Percentiles rank a stretch among this genome's conserved stretches.
phyloP scores from a whole-genome alignment of 2,888 invertebrate species.

The Augiades crinisus region DNA sequence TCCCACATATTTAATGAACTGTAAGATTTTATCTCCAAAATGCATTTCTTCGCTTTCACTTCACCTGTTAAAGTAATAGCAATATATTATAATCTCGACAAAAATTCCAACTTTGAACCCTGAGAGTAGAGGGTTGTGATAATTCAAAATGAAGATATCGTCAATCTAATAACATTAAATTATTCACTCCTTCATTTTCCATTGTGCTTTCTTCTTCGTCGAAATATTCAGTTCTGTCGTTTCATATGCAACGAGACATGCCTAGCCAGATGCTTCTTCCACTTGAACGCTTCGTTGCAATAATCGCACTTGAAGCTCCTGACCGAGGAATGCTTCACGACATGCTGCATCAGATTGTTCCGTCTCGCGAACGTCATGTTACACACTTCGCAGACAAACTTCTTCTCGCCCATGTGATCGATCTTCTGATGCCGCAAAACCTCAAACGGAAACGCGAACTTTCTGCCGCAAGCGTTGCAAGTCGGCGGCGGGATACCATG shows the following conservation, averaged over 20 bases:
- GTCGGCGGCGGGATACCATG: conserved; percentile 54
- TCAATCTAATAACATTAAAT: no score
- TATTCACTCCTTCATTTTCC: no score
- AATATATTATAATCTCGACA: no score
- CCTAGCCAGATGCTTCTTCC: conserved; percentile 38
- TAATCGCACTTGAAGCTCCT: conserved; percentile 42
- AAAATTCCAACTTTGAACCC: no score
- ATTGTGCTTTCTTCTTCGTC: no score
- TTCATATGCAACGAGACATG: conserved; percentile 34
- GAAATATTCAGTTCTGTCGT: conserved; percentile 22
- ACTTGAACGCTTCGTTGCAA: conserved; percentile 41
- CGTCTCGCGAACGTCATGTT: conserved; percentile 46
- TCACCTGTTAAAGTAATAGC: no score
- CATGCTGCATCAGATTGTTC: conserved; percentile 44
- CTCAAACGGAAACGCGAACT: conserved; percentile 42
- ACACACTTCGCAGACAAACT: conserved; percentile 43
- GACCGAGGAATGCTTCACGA: conserved; percentile 41
- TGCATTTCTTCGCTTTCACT: no score
- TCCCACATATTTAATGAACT: no score
- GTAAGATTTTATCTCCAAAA: no score
- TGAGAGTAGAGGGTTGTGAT: no score
- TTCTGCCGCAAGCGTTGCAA: conserved; percentile 45
- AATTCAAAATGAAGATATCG: no score
- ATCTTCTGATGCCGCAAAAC: conserved; percentile 52
- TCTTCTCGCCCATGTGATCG: conserved; percentile 44